Conservation (phyloP, 2,113 vertebrate species). For the Dicaeum eximium region DNA sequence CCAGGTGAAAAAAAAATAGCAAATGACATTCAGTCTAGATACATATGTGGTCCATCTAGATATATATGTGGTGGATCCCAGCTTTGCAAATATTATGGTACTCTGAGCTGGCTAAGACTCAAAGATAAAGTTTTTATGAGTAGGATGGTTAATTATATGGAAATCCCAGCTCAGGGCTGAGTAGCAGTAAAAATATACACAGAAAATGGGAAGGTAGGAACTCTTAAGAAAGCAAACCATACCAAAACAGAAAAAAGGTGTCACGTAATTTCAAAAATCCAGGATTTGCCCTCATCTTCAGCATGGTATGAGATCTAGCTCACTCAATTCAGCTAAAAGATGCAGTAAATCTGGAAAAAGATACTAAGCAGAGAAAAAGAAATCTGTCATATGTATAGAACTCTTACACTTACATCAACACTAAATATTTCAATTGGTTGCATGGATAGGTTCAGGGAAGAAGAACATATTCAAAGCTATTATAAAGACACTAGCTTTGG, state of each 20-base stretch:
- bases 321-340: neutral
- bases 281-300: neutral
- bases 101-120: neutral
- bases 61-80: neutral
- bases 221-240: neutral
- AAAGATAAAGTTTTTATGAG: neutral
- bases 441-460: neutral
- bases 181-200: neutral
- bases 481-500: neutral
- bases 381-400: neutral
- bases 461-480: neutral
- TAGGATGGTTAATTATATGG: neutral
- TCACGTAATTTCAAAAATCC: neutral
- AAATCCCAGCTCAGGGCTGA: neutral
- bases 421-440: neutral
- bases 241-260: neutral
- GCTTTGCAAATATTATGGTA: neutral
- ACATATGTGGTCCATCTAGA: rapidly evolving
- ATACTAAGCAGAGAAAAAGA: neutral
- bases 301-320: neutral
- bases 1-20: neutral
- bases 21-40: neutral
- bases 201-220: neutral
- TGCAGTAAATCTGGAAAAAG: neutral
- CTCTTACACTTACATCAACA: neutral